phyloP scores from a whole-genome alignment of 2,888 invertebrate genomes.

The Operophtera brumata region DNA sequence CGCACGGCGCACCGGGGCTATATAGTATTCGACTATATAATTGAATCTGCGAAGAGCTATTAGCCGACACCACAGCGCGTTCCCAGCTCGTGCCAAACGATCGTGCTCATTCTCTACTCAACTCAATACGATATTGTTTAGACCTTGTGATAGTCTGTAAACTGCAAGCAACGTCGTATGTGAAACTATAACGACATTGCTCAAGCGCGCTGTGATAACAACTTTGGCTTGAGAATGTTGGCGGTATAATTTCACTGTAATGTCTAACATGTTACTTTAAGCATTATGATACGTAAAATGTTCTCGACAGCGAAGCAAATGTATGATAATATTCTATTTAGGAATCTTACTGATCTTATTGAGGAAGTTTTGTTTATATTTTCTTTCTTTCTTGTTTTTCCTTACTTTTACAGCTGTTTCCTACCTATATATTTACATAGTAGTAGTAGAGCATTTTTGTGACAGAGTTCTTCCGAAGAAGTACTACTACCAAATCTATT shows the following conservation, averaged over 20 bases:
- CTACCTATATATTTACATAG: too few relatives aligned
- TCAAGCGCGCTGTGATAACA: slow-evolving; percentile 32
- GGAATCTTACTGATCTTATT: too few relatives aligned
- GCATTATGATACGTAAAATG: not conserved
- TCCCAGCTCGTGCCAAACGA: slow-evolving; percentile 63
- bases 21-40: slow-evolving; percentile 74
- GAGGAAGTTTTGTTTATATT: too few relatives aligned
- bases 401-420: too few relatives aligned
- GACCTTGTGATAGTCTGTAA: slow-evolving; percentile 45
- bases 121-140: slow-evolving; percentile 55
- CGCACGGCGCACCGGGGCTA: slow-evolving; percentile 67
- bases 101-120: slow-evolving; percentile 58
- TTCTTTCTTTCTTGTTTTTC: too few relatives aligned
- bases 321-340: too few relatives aligned
- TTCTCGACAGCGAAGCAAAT: not conserved
- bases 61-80: slow-evolving; percentile 70
- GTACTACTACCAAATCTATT: too few relatives aligned
- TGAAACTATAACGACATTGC: slow-evolving; percentile 48
- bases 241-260: not conserved
- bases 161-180: slow-evolving; percentile 47
- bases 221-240: slow-evolving; percentile 25
- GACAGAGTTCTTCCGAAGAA: too few relatives aligned
- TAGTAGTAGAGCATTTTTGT: too few relatives aligned
- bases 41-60: slow-evolving; percentile 78
- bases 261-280: not conserved